Conservation (phyloP, 2,888 invertebrate genomes). For the Archips crataeganus region DNA sequence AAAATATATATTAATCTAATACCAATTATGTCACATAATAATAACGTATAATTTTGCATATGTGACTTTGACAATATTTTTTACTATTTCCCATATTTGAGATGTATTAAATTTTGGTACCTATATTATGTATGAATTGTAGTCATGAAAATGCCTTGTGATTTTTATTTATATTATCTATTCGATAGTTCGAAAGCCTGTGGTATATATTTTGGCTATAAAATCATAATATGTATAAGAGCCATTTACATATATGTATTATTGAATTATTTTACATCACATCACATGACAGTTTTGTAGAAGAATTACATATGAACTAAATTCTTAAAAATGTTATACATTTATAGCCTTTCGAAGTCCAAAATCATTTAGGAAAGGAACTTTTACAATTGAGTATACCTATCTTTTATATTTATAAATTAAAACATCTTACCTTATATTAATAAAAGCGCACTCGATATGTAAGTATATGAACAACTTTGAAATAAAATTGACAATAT, state of each 20-base stretch:
- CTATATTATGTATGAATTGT: conserved; percentile 23
- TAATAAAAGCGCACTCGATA: not conserved
- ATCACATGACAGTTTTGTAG: not conserved
- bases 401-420: not conserved
- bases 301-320: not conserved
- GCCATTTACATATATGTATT: not conserved
- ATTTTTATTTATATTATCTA: not conserved
- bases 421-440: not conserved
- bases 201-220: not conserved
- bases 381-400: not conserved
- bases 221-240: not conserved
- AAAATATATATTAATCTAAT: conserved; percentile 43
- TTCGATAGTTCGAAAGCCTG: not conserved
- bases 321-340: not conserved
- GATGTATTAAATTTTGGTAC: conserved; percentile 9
- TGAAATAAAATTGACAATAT: conserved; percentile 23
- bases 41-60: conserved; percentile 56
- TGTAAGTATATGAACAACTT: not conserved
- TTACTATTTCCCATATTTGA: conserved; percentile 43
- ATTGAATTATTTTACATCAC: not conserved
- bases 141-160: conserved; percentile 17
- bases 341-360: not conserved
- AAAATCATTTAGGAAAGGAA: not conserved
- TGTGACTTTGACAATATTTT: conserved; percentile 80
- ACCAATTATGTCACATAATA: conserved; percentile 35